phyloP scores from a whole-genome alignment of 1,140 invertebrate genomes.

The Drosophila serrata region DNA sequence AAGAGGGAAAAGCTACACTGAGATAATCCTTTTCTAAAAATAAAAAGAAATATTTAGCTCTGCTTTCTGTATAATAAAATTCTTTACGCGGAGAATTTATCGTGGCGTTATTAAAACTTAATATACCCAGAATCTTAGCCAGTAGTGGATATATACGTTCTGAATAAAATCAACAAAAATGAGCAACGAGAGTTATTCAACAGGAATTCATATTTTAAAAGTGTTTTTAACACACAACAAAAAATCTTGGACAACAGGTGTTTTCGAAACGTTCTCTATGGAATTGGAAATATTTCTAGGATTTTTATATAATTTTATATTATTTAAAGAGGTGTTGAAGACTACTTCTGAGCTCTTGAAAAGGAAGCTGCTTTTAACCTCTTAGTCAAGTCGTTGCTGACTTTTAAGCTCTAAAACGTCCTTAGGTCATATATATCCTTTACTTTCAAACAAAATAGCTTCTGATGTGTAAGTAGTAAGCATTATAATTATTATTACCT shows the following conservation, averaged over 20 bases:
- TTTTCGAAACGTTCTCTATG: not conserved
- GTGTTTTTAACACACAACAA: not conserved
- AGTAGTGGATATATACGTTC: conserved; percentile 6
- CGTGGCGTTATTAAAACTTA: not conserved
- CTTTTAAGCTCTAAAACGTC: not conserved
- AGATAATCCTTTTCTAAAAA: not conserved
- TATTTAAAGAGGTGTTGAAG: too few species aligned
- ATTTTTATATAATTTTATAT: not conserved
- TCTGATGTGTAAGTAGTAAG: not conserved
- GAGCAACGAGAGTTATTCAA: not conserved
- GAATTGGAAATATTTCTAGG: not conserved
- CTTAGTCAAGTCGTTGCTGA: too few species aligned
- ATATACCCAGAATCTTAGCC: not conserved
- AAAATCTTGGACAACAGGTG: conserved; percentile 6
- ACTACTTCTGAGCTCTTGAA: not conserved
- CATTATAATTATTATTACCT: not conserved
- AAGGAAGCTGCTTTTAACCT: not conserved
- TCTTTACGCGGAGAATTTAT: not conserved
- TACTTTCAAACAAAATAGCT: not conserved
- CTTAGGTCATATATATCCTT: not conserved
- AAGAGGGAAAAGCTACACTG: not conserved
- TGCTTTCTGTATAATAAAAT: not conserved
- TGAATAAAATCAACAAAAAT: conserved; percentile 10
- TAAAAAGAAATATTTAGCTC: not conserved
- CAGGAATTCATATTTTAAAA: conserved; percentile 2